These are phyloP conservation scores for Colletes gigas DNA, from an alignment of 1,140 invertebrate genomes.

Conservation along the genomic window DNA sequence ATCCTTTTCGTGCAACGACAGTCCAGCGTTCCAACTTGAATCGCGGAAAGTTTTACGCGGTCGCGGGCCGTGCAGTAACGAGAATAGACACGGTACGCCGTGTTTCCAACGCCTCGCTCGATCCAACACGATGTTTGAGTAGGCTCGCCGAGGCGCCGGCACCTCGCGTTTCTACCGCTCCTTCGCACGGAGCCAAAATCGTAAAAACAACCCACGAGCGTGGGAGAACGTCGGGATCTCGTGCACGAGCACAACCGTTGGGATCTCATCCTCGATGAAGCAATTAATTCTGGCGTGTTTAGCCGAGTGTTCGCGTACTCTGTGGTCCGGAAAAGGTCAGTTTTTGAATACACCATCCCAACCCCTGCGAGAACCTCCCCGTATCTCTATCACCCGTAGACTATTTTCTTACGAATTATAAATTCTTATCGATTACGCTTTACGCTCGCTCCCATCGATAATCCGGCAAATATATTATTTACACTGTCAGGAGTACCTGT, in stretches of 20 bases:
- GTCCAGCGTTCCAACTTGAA: conserved; percentile 20
- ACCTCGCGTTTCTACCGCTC: neutral
- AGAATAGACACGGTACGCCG: neutral
- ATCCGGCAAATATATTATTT: neutral
- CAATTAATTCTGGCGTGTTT: neutral
- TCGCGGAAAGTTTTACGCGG: conserved; percentile 10
- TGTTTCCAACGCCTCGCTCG: neutral
- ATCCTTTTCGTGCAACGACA: conserved; percentile 46
- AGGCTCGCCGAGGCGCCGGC: conserved; percentile 6
- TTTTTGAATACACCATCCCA: neutral
- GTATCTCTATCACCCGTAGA: no score
- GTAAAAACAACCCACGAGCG: neutral
- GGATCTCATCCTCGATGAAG: conserved; percentile 3
- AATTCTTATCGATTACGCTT: no score
- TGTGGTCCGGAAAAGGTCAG: conserved; percentile 9
- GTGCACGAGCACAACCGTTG: neutral
- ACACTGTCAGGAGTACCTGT: no score
- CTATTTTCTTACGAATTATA: neutral
- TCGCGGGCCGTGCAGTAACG: conserved; percentile 7
- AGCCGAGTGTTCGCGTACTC: neutral
- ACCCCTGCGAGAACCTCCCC: neutral
- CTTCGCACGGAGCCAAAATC: neutral
- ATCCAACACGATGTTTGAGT: neutral
- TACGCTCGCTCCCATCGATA: no score
- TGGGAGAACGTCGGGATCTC: neutral